A percentile compares a stretch with the other conserved stretches of the same genome.
These are phyloP conservation scores for Atlantisia rogersi DNA, from an alignment of 2,113 vertebrate genomes.

Conservation along the genomic window DNA sequence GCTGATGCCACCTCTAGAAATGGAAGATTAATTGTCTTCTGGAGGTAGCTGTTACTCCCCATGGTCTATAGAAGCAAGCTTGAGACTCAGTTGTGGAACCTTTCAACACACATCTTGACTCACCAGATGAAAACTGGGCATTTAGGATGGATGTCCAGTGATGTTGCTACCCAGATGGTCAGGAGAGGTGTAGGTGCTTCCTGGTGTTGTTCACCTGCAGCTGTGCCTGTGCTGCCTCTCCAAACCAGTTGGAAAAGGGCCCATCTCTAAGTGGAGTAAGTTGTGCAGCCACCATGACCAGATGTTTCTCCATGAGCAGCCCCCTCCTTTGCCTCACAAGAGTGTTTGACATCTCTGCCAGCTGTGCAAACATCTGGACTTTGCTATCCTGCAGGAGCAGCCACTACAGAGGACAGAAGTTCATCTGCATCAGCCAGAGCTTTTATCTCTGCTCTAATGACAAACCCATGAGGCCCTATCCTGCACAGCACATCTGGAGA, in stretches of 20 bases:
- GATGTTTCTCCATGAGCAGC: neutral
- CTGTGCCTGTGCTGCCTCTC: neutral
- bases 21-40: neutral
- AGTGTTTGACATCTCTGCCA: neutral
- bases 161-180: fast-evolving
- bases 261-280: neutral
- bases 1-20: neutral
- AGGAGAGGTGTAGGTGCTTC: neutral
- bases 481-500: neutral
- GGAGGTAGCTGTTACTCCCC: neutral
- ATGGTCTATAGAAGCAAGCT: neutral
- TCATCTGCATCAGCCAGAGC: neutral
- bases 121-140: neutral
- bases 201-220: neutral
- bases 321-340: fast-evolving
- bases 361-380: neutral
- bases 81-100: neutral
- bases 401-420: neutral
- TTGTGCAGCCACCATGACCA: fast-evolving
- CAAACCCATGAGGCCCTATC: neutral
- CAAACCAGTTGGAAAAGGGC: neutral
- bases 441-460: neutral
- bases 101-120: neutral
- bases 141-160: neutral
- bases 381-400: neutral